These are phyloP conservation scores for Malurus melanocephalus DNA, from an alignment of 2,113 vertebrate genomes.

Conservation along the genomic window DNA sequence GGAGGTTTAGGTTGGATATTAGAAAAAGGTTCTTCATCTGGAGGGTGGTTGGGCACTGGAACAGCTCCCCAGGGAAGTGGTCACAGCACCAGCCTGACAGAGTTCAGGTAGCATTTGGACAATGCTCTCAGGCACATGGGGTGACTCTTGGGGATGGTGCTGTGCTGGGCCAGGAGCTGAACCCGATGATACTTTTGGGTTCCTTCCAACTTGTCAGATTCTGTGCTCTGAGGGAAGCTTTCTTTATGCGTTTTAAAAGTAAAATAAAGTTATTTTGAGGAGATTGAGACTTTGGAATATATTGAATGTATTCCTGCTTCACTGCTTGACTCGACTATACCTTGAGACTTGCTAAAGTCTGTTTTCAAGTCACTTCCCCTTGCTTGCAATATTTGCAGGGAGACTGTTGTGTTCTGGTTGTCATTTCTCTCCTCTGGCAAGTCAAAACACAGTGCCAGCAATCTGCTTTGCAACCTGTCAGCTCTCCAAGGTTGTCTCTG, in stretches of 20 bases:
- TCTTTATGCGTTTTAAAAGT: not conserved
- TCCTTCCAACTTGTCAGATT: not conserved
- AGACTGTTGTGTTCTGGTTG: not conserved
- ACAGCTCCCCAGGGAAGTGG: not conserved
- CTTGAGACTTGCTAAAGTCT: not conserved
- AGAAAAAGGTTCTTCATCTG: not conserved
- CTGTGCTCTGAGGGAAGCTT: not conserved
- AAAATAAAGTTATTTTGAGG: not conserved
- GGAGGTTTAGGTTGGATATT: rapidly evolving
- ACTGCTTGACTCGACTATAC: not conserved
- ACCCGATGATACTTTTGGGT: rapidly evolving
- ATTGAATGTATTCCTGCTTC: not conserved
- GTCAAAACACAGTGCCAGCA: constrained; percentile 4
- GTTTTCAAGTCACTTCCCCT: not conserved
- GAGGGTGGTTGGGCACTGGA: rapidly evolving
- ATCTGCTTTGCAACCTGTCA: constrained; percentile 29
- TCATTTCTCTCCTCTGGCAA: not conserved
- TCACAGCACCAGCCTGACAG: not conserved
- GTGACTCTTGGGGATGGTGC: not conserved
- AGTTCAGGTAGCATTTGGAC: rapidly evolving
- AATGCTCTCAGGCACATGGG: rapidly evolving
- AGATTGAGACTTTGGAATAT: not conserved
- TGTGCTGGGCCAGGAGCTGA: not conserved
- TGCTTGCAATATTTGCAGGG: not conserved
- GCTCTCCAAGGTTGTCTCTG: constrained; percentile 1